A percentile compares a stretch with the other conserved stretches of the same genome.
Conservation (phyloP, 2,888 invertebrate species). For the Lasius platythorax region DNA sequence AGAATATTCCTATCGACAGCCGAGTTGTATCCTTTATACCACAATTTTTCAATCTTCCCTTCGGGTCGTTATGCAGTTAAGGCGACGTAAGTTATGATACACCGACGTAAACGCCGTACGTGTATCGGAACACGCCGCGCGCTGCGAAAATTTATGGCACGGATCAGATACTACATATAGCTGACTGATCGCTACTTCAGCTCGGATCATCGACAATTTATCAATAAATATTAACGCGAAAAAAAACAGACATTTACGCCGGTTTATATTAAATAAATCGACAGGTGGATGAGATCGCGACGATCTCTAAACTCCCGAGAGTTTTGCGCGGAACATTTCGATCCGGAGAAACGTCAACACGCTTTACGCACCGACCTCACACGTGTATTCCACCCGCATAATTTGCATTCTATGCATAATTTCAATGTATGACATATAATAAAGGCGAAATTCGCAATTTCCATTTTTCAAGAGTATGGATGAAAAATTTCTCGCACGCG, state of each 20-base stretch:
- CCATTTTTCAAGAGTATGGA: neutral
- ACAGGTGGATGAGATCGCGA: neutral
- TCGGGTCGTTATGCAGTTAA: constrained; percentile 38
- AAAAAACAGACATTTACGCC: neutral
- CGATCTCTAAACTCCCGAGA: neutral
- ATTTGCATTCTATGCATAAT: constrained; percentile 23
- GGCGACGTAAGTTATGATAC: constrained; percentile 39
- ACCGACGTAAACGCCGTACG: neutral
- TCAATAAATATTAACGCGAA: constrained; percentile 19
- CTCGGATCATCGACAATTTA: constrained; percentile 23
- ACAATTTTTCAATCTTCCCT: constrained; percentile 43
- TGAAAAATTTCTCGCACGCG: neutral
- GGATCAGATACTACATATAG: neutral
- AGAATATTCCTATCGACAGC: neutral
- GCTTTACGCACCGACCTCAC: neutral
- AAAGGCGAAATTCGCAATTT: neutral
- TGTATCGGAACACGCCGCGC: neutral
- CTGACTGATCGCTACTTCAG: constrained; percentile 3
- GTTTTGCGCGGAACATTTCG: neutral
- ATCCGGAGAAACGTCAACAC: neutral
- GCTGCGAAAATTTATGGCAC: constrained; percentile 27
- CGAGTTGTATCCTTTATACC: neutral
- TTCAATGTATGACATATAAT: neutral
- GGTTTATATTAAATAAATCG: constrained; percentile 28
- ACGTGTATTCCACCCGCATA: neutral